Evolutionary conservation across 2,888 invertebrate genomes (phyloP), one percentile per base, ranked within the genome.

Genomic region (Exocentrus adspersus): DNA sequence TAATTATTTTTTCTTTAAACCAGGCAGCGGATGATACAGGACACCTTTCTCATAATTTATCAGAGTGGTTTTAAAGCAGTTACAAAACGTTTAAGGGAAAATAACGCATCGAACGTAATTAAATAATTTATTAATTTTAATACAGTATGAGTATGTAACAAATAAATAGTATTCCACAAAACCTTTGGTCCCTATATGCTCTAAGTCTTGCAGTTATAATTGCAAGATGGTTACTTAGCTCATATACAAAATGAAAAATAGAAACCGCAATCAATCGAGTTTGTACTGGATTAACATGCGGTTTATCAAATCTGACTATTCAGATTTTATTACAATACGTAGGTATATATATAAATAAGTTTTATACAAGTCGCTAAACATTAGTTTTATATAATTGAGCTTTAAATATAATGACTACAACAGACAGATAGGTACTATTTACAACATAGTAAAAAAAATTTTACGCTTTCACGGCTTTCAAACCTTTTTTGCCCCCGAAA

Each of bases 401-500:
- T 72, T 72, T 64, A 65, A 70, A 70, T 68, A 66, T 56, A 67
- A 69, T 69, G 70, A 71, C 68, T 70, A 72, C 56, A 65, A 73
- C 62, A 57, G 64, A 73, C 62, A 57, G 67, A 68, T 60, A 54
- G 67, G 66, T 60, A 63, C 64, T 69, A 72, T 70, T 59, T 69
- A 72, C 66, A 69, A 64, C 56, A 63, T 50, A 67, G 52, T 54
- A 60, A 54, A 61, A 21, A 41, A 17, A 52, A 16, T 60, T 30
- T 74, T 71, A 78, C 20, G 74, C 72, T 75, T 79, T 80, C 16
- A 72, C 77, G 46, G 78, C 66, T 65, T 73, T 79, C 41, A 83
- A 71, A 19, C 82, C 82, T 60, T 81, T 81, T 61, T 81, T 81
- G 4, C 83, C 83, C 9, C 90, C 90, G 68, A 92, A 92, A 77